Conservation (phyloP, 2,113 vertebrate species). For the Macrotus californicus region DNA sequence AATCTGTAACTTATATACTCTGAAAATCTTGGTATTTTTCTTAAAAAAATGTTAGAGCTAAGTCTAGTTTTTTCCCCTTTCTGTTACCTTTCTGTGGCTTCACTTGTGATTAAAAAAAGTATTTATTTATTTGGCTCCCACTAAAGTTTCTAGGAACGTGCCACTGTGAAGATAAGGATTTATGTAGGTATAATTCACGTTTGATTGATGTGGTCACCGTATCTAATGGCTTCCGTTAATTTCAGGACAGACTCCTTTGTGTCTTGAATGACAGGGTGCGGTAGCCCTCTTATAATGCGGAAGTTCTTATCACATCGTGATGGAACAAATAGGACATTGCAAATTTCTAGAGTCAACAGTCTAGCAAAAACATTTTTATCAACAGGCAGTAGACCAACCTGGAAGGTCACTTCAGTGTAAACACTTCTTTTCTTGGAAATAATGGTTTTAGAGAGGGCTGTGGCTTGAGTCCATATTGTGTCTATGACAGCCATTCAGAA, state of each 20-base stretch:
- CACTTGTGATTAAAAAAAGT: background rate
- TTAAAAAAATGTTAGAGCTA: background rate
- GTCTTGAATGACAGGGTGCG: background rate
- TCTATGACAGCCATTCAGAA: background rate
- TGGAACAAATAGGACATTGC: background rate
- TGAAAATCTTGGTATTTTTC: slow-evolving; percentile 1
- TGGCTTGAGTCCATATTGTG: background rate
- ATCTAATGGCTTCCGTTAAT: background rate
- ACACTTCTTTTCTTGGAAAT: background rate
- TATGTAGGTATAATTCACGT: background rate
- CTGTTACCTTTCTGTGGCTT: background rate
- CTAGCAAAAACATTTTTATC: background rate
- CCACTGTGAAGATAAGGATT: background rate
- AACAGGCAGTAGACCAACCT: background rate
- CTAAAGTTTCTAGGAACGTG: background rate
- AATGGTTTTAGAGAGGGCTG: background rate
- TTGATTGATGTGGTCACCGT: background rate
- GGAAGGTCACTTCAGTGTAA: background rate
- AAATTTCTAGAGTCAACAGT: background rate
- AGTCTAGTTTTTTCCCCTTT: background rate
- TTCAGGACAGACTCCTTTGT: background rate
- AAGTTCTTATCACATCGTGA: background rate
- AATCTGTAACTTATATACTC: background rate
- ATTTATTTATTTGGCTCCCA: background rate
- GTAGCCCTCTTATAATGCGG: background rate